Evolutionary conservation across 2,113 vertebrate genomes (phyloP).

Genomic region (Pelusios castaneus): DNA sequence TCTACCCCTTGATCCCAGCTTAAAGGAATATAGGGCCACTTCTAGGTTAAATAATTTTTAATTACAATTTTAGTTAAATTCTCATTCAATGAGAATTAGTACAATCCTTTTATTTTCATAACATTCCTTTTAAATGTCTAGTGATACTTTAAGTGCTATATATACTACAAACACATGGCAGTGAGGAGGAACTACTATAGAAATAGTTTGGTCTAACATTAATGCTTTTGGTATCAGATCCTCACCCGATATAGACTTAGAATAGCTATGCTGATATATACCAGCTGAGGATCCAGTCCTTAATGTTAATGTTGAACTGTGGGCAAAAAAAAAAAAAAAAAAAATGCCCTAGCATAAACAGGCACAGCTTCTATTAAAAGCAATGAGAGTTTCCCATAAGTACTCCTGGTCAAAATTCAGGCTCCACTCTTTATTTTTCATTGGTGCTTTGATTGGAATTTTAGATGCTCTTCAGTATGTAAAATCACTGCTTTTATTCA

Average conservation of each 20-base stretch:
- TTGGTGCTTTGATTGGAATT: slow-evolving; percentile 30
- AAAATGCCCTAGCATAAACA: not conserved
- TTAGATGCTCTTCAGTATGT: not conserved
- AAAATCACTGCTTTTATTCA: slow-evolving; percentile 38
- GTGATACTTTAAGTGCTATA: not conserved
- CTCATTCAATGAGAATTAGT: not conserved
- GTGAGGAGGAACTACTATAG: not conserved
- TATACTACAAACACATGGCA: not conserved
- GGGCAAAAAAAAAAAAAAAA: no score
- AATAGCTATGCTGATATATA: not conserved
- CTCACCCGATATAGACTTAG: slow-evolving; percentile 5
- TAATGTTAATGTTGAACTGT: not conserved
- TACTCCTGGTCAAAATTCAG: not conserved
- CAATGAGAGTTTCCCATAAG: not conserved
- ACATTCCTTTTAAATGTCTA: not conserved
- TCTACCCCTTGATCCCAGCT: not conserved
- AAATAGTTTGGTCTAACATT: not conserved
- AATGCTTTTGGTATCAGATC: not conserved
- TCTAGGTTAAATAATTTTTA: not conserved
- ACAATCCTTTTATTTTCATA: not conserved
- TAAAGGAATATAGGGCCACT: not conserved
- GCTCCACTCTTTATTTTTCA: slow-evolving; percentile 26
- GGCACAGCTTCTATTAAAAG: not conserved
- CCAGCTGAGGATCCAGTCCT: not conserved
- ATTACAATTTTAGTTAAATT: not conserved